These are phyloP conservation scores for Hemicordylus capensis DNA, from an alignment of 2,113 vertebrate species.

Conservation along the genomic window DNA sequence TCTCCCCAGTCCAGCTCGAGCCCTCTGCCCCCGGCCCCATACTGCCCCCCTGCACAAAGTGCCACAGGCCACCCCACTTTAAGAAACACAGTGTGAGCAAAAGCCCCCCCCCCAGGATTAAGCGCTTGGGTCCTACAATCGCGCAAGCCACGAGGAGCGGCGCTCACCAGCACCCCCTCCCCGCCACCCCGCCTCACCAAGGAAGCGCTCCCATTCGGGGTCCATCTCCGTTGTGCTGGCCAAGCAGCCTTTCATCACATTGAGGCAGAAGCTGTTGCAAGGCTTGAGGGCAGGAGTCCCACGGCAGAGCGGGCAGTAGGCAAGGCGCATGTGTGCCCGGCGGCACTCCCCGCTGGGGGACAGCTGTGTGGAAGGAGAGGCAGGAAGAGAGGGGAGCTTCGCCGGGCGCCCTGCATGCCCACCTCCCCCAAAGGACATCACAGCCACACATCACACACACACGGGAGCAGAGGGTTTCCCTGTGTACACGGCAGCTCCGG, in stretches of 20 bases:
- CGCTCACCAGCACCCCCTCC: not conserved
- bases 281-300: conserved; percentile 80
- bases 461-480: too few species aligned
- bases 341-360: conserved; percentile 79
- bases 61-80: too few species aligned
- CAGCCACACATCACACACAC: too few species aligned
- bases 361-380: conserved; percentile 69
- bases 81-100: not conserved
- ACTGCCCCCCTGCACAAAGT: not conserved
- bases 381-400: not conserved
- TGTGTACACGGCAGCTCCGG: too few species aligned
- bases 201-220: conserved; percentile 85
- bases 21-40: conserved; percentile 61
- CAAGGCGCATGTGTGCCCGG: conserved; percentile 86
- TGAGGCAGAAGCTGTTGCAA: conserved; percentile 87
- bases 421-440: too few species aligned
- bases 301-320: conserved; percentile 86
- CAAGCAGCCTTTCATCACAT: conserved; percentile 89
- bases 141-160: not conserved
- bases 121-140: conserved; percentile 3
- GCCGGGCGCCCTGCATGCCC: not conserved
- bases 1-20: too few species aligned
- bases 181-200: conserved; percentile 75
- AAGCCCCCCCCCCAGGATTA: not conserved
- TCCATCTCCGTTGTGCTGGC: conserved; percentile 85